Percentiles rank a stretch among this genome's conserved stretches.
phyloP scores from a whole-genome alignment of 1,140 invertebrate genomes.

The Brachystomella parvula region DNA sequence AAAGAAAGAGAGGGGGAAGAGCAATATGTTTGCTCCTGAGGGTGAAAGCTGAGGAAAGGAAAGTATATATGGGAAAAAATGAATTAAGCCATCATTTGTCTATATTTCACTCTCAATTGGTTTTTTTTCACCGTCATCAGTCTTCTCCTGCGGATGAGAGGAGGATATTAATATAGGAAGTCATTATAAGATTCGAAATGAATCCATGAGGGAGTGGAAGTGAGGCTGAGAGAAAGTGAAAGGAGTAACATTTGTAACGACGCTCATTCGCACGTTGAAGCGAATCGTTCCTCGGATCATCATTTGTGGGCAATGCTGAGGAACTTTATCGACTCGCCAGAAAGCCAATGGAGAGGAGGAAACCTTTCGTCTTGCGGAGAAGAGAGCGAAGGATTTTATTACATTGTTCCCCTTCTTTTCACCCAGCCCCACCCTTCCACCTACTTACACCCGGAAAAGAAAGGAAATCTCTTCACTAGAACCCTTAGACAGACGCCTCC shows the following conservation, averaged over 20 bases:
- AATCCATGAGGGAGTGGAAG: constrained; percentile 33
- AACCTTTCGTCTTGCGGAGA: constrained; percentile 31
- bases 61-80: too few relatives aligned
- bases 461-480: neutral
- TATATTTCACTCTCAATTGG: constrained; percentile 39
- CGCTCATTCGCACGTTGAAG: constrained; percentile 36
- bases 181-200: constrained; percentile 41
- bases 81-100: constrained; percentile 39
- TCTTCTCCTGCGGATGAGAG: constrained; percentile 24
- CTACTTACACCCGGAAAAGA: neutral
- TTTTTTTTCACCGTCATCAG: constrained; percentile 26
- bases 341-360: constrained; percentile 33
- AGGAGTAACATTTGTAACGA: constrained; percentile 38
- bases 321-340: constrained; percentile 26
- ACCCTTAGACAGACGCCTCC: neutral
- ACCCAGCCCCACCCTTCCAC: too few relatives aligned
- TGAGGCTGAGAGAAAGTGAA: constrained; percentile 20
- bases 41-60: too few relatives aligned
- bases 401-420: constrained; percentile 7
- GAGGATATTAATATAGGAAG: constrained; percentile 37
- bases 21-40: too few relatives aligned
- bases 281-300: constrained; percentile 27
- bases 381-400: constrained; percentile 15
- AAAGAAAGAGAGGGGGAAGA: neutral
- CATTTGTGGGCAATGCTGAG: constrained; percentile 36